A percentile compares a stretch with the other conserved stretches of the same genome.
Evolutionary conservation across 2,113 vertebrate genomes (phyloP).

Genomic region (Sinocyclocheilus rhinocerous): DNA sequence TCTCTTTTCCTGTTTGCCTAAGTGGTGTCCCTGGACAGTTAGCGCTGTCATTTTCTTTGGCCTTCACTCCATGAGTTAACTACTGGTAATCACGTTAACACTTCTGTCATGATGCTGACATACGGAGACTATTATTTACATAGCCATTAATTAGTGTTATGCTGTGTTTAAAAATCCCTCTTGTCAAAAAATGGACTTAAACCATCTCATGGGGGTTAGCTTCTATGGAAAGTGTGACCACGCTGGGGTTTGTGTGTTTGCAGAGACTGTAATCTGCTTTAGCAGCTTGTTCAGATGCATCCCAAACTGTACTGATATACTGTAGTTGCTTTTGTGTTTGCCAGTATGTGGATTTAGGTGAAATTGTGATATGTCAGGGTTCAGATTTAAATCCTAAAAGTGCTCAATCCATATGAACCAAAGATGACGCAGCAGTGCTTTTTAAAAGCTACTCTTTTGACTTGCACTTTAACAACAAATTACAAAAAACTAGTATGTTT

Average conservation of each 20-base stretch:
- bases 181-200: background rate
- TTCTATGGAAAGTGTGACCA: slow-evolving; percentile 11
- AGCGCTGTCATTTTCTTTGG: slow-evolving; percentile 56
- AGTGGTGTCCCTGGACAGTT: slow-evolving; percentile 42
- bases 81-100: slow-evolving; percentile 67
- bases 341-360: slow-evolving; percentile 1
- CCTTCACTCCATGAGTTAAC: slow-evolving; percentile 60
- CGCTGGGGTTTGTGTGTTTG: background rate
- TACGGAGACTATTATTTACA: slow-evolving; percentile 67
- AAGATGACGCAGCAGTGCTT: background rate
- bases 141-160: slow-evolving; percentile 54
- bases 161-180: background rate
- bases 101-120: slow-evolving; percentile 60
- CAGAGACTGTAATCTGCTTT: slow-evolving; percentile 2
- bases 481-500: background rate
- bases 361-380: background rate
- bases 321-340: background rate
- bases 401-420: background rate
- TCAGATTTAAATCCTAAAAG: slow-evolving; percentile 16
- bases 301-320: background rate
- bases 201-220: slow-evolving; percentile 1
- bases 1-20: slow-evolving; percentile 37
- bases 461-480: background rate
- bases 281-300: background rate
- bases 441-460: background rate